These are phyloP conservation scores for Cebidichthys violaceus DNA, from an alignment of 2,113 vertebrate species.

Conservation along the genomic window DNA sequence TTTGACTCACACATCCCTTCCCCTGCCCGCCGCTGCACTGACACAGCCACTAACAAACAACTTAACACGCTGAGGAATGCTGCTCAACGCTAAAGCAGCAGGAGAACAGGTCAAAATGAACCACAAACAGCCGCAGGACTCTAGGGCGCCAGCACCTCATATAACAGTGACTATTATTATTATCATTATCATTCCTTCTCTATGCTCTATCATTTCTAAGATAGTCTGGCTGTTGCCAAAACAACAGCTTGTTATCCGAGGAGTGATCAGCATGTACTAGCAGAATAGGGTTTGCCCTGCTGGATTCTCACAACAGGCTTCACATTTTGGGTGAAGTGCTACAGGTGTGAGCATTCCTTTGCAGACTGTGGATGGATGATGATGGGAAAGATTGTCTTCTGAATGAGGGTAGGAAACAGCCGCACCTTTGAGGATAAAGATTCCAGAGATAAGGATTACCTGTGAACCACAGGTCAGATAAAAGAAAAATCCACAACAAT, in stretches of 20 bases:
- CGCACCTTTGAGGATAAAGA: slow-evolving; percentile 54
- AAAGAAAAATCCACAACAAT: slow-evolving; percentile 26
- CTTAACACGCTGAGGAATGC: slow-evolving; percentile 67
- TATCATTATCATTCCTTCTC: slow-evolving; percentile 67
- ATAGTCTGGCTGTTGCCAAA: slow-evolving; percentile 74
- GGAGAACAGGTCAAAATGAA: slow-evolving; percentile 64
- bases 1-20: slow-evolving; percentile 58
- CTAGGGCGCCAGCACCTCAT: slow-evolving; percentile 63
- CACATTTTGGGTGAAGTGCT: slow-evolving; percentile 56
- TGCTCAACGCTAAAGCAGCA: slow-evolving; percentile 32
- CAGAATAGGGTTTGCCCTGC: slow-evolving; percentile 29
- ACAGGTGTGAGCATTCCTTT: slow-evolving; percentile 75
- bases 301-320: slow-evolving; percentile 62
- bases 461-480: slow-evolving; percentile 57
- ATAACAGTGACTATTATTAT: slow-evolving; percentile 58
- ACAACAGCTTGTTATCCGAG: slow-evolving; percentile 75
- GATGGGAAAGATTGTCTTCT: slow-evolving; percentile 48
- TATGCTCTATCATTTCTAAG: slow-evolving; percentile 72
- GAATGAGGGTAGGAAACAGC: slow-evolving; percentile 61
- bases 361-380: slow-evolving; percentile 51
- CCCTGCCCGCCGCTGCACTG: slow-evolving; percentile 40
- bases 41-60: slow-evolving; percentile 61
- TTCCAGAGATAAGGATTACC: slow-evolving; percentile 64
- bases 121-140: slow-evolving; percentile 61
- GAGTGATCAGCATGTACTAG: slow-evolving; percentile 65